Evolutionary conservation across 1,140 invertebrate genomes (phyloP), one percentile per base, ranked within the genome.

Genomic region (Hypsibius dujardini): DNA sequence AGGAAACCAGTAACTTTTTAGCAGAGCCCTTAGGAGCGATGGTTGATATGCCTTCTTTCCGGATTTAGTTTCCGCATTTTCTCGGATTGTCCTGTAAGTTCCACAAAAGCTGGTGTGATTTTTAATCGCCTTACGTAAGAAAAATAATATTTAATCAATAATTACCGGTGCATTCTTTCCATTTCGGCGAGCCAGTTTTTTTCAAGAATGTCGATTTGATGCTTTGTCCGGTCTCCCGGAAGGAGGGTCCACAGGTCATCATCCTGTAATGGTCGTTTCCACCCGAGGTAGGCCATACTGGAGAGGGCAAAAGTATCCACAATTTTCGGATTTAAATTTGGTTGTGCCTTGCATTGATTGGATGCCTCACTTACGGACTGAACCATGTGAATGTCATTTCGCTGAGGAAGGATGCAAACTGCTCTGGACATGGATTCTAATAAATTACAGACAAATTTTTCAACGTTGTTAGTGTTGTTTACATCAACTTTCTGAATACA

Each of bases 231-330:
- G 69, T 74, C 73, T 59, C 73, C 73, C 3, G 7, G 1, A 12
- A 47, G 59, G 14, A 74, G 46, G 2, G 70, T 56, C 69, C 69
- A 74, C 46, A 74, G 46, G 70, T 74, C 73, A 42, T 71, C 42
- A 47, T 56, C 70, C 2, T 28, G 47, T 40, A 74, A n/a, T 1
- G 59, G 40, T 28, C 70, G 47, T 14, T 47, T 40, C 62, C 62
- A 74, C 12, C 73, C 73, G 42, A 60, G 67, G 47, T 72, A 14
- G n/a, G 72, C 47, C 28, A 70, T 69, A 15, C 71, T 72, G 72
- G 50, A 71, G 70, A 69, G 40, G 12, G 15, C 50, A 56, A n/a
- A 56, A 56, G n/a, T 7, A 56, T 56, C 7, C 50, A n/a, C n/a
- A n/a, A n/a, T n/a, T n/a, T n/a, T n/a, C n/a, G n/a, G n/a, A n/a